Evolutionary conservation across 2,113 vertebrate species (phyloP).

Genomic region (Manacus vitellinus): DNA sequence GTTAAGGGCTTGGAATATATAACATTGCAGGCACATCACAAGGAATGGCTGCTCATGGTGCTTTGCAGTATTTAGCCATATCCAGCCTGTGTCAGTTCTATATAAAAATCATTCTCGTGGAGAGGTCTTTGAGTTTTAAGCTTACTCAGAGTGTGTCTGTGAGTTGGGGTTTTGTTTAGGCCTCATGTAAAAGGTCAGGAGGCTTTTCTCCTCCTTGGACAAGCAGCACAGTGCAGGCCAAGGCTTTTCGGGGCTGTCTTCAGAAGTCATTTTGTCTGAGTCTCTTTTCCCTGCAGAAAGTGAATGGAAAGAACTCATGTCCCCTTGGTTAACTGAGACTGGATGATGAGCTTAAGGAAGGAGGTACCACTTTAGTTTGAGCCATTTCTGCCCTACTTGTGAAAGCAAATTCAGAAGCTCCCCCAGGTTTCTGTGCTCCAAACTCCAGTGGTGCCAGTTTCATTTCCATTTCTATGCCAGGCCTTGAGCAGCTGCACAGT

Average conservation of each 20-base stretch:
- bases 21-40: background rate
- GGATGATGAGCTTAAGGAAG: background rate
- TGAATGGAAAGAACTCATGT: accelerated
- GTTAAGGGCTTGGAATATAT: background rate
- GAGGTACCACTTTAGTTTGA: background rate
- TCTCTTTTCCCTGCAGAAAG: background rate
- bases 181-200: background rate
- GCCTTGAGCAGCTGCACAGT: background rate
- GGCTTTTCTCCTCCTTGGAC: background rate
- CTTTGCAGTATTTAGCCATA: background rate
- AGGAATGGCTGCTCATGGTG: background rate
- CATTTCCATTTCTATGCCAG: background rate
- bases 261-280: background rate
- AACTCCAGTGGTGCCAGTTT: background rate
- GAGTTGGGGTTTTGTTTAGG: background rate
- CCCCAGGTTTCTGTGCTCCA: background rate
- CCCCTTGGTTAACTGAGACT: background rate
- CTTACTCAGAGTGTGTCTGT: background rate
- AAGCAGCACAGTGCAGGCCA: background rate
- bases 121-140: background rate
- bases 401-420: background rate
- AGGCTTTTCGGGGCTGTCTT: background rate
- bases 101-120: background rate
- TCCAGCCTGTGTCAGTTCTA: background rate
- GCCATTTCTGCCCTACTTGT: background rate